Evolutionary conservation across 1,140 invertebrate genomes (phyloP).

Genomic region (Marisa cornuarietis): DNA sequence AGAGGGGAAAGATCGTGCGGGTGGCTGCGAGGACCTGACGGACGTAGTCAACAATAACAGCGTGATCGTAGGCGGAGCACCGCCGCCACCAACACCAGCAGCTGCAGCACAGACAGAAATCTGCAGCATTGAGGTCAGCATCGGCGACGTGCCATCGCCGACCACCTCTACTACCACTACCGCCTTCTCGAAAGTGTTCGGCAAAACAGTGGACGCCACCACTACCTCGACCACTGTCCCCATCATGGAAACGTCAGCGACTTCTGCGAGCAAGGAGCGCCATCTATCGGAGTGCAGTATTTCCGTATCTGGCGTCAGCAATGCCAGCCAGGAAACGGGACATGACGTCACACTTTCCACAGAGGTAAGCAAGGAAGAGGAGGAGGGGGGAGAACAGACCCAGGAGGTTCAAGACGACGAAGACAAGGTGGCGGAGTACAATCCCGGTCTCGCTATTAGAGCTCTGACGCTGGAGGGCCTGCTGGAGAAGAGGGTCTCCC

Average conservation of each 20-base stretch:
- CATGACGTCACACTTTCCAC: neutral
- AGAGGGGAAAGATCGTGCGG: neutral
- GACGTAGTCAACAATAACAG: neutral
- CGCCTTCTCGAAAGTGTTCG: constrained; percentile 15
- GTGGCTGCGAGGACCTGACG: neutral
- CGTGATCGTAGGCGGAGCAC: too few relatives aligned
- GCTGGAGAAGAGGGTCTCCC: constrained; percentile 19
- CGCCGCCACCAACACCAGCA: too few relatives aligned
- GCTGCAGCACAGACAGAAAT: neutral
- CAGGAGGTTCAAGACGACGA: neutral
- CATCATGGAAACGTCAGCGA: neutral
- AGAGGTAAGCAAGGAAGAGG: neutral
- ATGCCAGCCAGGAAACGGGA: neutral
- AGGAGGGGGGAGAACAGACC: neutral
- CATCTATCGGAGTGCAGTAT: constrained; percentile 15
- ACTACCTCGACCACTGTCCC: neutral
- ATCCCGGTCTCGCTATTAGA: constrained; percentile 27
- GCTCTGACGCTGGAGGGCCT: constrained; percentile 24
- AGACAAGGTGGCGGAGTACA: constrained; percentile 17
- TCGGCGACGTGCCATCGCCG: neutral
- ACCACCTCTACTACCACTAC: constrained; percentile 9
- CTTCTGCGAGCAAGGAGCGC: constrained; percentile 9
- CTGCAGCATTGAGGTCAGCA: constrained; percentile 6
- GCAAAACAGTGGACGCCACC: constrained; percentile 18
- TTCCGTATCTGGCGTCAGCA: neutral